Conservation (phyloP, 2,888 invertebrate genomes). For the Dioctria linearis region DNA sequence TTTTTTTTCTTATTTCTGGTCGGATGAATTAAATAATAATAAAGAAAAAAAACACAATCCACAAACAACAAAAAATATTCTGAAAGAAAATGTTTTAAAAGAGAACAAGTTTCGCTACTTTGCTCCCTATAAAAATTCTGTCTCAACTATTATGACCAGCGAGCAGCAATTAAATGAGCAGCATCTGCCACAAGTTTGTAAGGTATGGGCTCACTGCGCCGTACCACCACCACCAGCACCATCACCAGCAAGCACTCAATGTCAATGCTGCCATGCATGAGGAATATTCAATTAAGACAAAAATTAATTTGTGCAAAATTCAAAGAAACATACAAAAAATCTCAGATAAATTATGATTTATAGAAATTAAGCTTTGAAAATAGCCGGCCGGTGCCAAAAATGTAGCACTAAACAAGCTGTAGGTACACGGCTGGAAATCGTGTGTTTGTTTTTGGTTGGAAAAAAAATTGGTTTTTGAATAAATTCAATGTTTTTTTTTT, state of each 20-base stretch:
- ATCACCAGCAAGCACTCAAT: too few relatives aligned
- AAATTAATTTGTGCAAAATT: not conserved
- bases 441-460: not conserved
- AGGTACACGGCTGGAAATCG: not conserved
- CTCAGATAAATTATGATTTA: not conserved
- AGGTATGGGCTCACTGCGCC: not conserved
- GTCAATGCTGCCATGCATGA: not conserved
- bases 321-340: not conserved
- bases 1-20: not conserved
- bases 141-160: constrained; percentile 5
- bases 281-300: not conserved
- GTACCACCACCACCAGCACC: not conserved
- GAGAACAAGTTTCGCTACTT: constrained; percentile 12
- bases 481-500: not conserved
- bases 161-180: not conserved
- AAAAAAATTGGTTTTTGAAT: constrained; percentile 16
- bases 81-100: not conserved
- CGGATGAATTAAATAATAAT: not conserved
- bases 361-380: not conserved
- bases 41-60: too few relatives aligned
- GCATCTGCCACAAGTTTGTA: not conserved
- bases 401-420: not conserved
- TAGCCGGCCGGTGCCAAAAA: constrained; percentile 26
- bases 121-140: not conserved
- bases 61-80: too few relatives aligned